Evolutionary conservation across 1,140 invertebrate species (phyloP).

Genomic region (Pogonomyrmex barbatus): DNA sequence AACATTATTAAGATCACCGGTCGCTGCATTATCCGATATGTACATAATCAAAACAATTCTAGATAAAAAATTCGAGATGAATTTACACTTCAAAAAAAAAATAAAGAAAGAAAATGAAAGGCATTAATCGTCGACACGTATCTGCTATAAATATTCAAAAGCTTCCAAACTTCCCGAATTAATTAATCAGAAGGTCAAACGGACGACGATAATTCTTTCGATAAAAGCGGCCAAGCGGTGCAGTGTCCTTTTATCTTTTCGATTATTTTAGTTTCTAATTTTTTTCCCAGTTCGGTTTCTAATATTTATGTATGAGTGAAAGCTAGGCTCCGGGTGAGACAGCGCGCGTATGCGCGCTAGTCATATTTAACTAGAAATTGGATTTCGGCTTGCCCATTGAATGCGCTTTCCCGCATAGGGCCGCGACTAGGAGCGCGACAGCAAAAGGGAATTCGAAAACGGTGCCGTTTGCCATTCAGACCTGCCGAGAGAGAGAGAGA

Average conservation of each 20-base stretch:
- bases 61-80: not conserved
- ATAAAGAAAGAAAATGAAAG: not conserved
- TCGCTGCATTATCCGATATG: not conserved
- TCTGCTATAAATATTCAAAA: not conserved
- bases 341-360: not conserved
- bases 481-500: no score
- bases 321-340: not conserved
- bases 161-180: not conserved
- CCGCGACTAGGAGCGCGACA: slow-evolving; percentile 4
- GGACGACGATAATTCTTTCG: not conserved
- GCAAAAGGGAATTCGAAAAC: slow-evolving; percentile 68
- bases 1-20: not conserved
- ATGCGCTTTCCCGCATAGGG: slow-evolving; percentile 16
- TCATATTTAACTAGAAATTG: slow-evolving; percentile 11
- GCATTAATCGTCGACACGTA: not conserved
- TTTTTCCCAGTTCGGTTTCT: slow-evolving; percentile 28
- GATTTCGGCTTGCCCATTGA: slow-evolving; percentile 18
- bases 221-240: not conserved
- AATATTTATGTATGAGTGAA: slow-evolving; percentile 40
- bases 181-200: not conserved
- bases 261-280: slow-evolving; percentile 25
- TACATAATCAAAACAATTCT: not conserved
- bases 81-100: not conserved
- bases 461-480: slow-evolving; percentile 47
- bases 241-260: not conserved